Evolutionary conservation across 2,797 vertebrate species (phyloP).

Genomic region (Leucoraja ocellata): DNA sequence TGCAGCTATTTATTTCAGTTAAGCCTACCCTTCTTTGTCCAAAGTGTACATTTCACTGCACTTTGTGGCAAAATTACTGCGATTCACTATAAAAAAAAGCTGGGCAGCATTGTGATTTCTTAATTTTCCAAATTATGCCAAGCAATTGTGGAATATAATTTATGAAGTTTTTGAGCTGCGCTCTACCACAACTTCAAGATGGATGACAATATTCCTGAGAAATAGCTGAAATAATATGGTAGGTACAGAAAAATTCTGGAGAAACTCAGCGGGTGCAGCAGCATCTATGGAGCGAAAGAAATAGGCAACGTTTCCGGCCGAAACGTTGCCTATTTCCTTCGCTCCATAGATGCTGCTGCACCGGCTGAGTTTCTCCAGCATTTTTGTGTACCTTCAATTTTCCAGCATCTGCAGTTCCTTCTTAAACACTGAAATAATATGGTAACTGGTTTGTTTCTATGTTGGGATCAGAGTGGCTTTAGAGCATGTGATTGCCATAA

Average conservation of each 20-base stretch:
- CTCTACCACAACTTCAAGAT: background rate
- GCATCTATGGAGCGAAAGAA: too few species aligned
- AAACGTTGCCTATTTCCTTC: too few species aligned
- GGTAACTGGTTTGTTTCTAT: background rate
- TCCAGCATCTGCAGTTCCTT: too few species aligned
- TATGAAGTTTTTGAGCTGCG: background rate
- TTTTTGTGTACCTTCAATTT: too few species aligned
- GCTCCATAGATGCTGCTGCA: too few species aligned
- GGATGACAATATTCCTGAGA: background rate
- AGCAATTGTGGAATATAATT: background rate
- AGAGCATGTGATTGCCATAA: background rate
- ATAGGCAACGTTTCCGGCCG: too few species aligned
- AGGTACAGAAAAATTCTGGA: too few species aligned
- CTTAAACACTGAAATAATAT: too few species aligned
- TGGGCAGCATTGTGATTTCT: background rate
- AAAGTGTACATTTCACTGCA: background rate
- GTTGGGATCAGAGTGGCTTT: background rate
- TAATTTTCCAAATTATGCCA: slow-evolving; percentile 3
- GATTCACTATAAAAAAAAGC: background rate
- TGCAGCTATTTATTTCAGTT: slow-evolving; percentile 33
- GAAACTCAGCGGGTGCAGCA: too few species aligned
- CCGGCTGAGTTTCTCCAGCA: too few species aligned
- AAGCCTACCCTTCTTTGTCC: slow-evolving; percentile 13
- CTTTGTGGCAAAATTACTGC: slow-evolving; percentile 4
- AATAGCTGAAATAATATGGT: background rate